Base-by-base conservation (phyloP, 2,113 vertebrate genomes). In the Scartelaos histophorus region DNA sequence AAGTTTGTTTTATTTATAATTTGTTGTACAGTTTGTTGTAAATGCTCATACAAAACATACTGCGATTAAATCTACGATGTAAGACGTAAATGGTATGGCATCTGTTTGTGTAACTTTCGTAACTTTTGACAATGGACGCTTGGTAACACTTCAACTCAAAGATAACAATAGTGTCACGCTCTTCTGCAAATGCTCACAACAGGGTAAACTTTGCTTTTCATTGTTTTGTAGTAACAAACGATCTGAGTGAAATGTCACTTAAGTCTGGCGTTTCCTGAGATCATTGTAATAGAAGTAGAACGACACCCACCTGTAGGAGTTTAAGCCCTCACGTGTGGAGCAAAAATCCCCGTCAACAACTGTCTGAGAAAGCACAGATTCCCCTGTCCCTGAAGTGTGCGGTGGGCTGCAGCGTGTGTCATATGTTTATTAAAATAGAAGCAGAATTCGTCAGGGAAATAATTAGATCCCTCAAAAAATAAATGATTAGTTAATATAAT, bases 1-100 rank as follows among this genome's bases (percentile, higher is more conserved):
- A 88, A 90, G 90, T 88, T 81, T 79, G 1, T 19, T 47, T 13
- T 76, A 12, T 66, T 70, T 78, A 3, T 1, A 66, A 15, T 35
- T 56, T 13, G 22, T 38, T 19, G 11, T 7, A 5, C 34, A n/a
- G n/a, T n/a, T n/a, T n/a, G n/a, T n/a, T n/a, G n/a, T n/a, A n/a
- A 64, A n/a, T 62, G 12, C 29, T 4, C 6, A 45, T 66, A 21
- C 1, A 46, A 6, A 9, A 7, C 2, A 29, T 25, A 38, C 5
- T 25, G 13, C 2, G 0, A 1, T 58, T 25, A 15, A 43, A 5
- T 15, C n/a, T 13, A 34, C 4, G 6, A 15, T 25, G 1, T 3
- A 22, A 17, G 10, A 13, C 38, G 0, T 21, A 54, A 1, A 68
- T 46, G 7, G n/a, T 47, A 10, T 13, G 43, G 34, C 53, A 2